A percentile compares a stretch with the other conserved stretches of the same genome.
phyloP scores from a whole-genome alignment of 2,888 invertebrate genomes.

The Parapristionchus giblindavisi region DNA sequence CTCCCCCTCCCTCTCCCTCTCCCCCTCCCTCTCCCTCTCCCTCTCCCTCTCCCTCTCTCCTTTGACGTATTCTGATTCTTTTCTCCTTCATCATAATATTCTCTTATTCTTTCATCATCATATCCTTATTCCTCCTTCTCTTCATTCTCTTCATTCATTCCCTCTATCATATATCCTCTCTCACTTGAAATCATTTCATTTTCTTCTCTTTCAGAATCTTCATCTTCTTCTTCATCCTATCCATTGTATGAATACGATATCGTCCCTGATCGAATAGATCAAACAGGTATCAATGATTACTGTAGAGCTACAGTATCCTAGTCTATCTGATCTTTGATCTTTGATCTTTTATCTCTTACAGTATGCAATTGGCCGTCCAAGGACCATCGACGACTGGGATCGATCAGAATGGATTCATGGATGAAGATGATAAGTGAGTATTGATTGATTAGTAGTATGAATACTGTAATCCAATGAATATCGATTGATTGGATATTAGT shows the following conservation, averaged over 20 bases:
- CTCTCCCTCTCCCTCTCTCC: conserved; percentile 9
- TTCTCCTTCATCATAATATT: not conserved
- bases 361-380: conserved; percentile 17
- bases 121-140: not conserved
- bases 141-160: not conserved
- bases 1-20: not conserved
- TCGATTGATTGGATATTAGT: not conserved
- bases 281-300: not conserved
- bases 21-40: not conserved
- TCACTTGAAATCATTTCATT: not conserved
- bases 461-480: not conserved
- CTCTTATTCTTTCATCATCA: not conserved
- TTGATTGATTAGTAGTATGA: not conserved
- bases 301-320: not conserved
- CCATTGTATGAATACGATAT: not conserved
- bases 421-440: conserved; percentile 27
- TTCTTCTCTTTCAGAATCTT: not conserved
- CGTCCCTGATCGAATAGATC: not conserved
- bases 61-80: not conserved
- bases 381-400: not conserved
- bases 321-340: not conserved
- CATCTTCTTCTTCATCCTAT: not conserved
- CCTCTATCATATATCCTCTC: conserved; percentile 1
- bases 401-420: not conserved
- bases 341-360: not conserved